These are phyloP conservation scores for Propsilocerus akamusi DNA, from an alignment of 1,140 invertebrate genomes.

Conservation along the genomic window DNA sequence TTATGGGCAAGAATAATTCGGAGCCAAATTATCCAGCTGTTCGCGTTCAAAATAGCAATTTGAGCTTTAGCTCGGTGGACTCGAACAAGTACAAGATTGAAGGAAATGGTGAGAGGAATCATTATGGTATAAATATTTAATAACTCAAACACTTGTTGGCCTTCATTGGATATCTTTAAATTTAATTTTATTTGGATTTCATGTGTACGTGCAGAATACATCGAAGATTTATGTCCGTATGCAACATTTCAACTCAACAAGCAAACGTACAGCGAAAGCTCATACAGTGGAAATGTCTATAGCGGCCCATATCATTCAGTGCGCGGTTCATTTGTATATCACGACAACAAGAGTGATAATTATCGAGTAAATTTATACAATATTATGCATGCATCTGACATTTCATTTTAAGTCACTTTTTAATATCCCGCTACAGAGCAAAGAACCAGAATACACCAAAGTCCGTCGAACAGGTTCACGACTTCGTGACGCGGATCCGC, in stretches of 20 bases:
- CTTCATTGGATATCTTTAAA: conserved; percentile 1
- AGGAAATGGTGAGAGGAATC: conserved; percentile 16
- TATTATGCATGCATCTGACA: neutral
- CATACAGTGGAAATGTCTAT: conserved; percentile 73
- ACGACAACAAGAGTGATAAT: conserved; percentile 45
- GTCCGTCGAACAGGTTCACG: conserved; percentile 57
- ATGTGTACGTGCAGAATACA: conserved; percentile 38
- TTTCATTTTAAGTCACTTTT: neutral
- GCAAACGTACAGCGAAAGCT: conserved; percentile 68
- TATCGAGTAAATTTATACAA: conserved; percentile 26
- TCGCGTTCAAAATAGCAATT: conserved; percentile 28
- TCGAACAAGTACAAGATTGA: conserved; percentile 32
- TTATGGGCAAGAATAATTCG: conserved; percentile 54
- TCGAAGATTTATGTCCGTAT: conserved; percentile 80
- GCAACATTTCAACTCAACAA: conserved; percentile 78
- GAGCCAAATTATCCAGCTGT: conserved; percentile 53
- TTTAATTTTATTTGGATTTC: neutral
- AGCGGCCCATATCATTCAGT: conserved; percentile 70
- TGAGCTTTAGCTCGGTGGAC: conserved; percentile 16
- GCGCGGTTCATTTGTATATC: conserved; percentile 75
- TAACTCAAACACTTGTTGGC: neutral
- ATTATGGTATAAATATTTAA: neutral
- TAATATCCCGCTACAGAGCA: conserved; percentile 30
- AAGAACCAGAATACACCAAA: conserved; percentile 64
- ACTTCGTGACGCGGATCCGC: conserved; percentile 50